Base-by-base conservation (phyloP, 2,888 invertebrate species). In the Chesias legatella region DNA sequence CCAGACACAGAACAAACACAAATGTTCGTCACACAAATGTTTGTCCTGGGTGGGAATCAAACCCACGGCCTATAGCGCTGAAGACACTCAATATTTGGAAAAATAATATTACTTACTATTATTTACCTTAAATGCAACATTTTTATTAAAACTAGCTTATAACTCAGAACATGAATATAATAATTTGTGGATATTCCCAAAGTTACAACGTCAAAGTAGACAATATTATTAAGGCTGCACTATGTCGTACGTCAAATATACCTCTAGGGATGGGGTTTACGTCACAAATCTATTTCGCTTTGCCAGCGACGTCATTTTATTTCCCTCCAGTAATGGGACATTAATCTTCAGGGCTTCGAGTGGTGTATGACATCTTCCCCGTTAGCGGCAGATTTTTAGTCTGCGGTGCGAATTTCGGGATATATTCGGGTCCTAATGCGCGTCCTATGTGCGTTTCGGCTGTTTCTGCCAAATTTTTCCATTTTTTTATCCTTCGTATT, bases 341-440 rank as follows among this genome's bases (percentile, higher is more conserved):
- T 76, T 75, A 73, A 75, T 77, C 76, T 70, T 66, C 51, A 37
- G 44, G 62, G 56, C 54, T 61, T 53, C 62, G 58, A 59, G 62
- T 48, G 63, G 63, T 57, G 54, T 62, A 65, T 67, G 73, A 67
- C 71, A 61, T 60, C 58, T 59, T 58, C 53, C 47, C 44, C 44
- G 39, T 42, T 48, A 44, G 38, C 35, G 36, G 51, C 37, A 11
- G 41, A 43, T 41, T 44, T 56, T 53, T 54, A 50, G 53, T 56
- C 52, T 53, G n/a, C n/a, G 59, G 54, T 57, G 53, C 51, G 49
- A 54, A 56, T 55, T 56, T 57, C 39, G 21, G 43, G 35, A 9
- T 46, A 50, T 37, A 34, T 34, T 41, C 17, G 34, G 8, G 10
- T 35, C 25, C 6, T 41, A 31, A 23, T 31, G n/a, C n/a, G n/a